A percentile compares a stretch with the other conserved stretches of the same genome.
phyloP scores from a whole-genome alignment of 2,113 vertebrate genomes.

The Pionites leucogaster region DNA sequence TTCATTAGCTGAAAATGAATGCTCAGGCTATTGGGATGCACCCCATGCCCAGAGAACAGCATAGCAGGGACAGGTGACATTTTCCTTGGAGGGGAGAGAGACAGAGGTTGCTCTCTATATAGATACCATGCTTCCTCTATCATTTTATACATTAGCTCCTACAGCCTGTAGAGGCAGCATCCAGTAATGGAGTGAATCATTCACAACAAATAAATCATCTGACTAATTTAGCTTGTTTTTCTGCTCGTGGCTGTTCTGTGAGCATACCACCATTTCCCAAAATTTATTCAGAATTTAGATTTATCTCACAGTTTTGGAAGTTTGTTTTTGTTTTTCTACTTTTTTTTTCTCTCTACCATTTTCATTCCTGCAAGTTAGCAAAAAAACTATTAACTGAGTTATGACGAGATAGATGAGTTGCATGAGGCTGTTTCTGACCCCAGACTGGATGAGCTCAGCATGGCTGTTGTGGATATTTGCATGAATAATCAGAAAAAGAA shows the following conservation, averaged over 20 bases:
- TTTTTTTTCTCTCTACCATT: not conserved
- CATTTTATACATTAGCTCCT: constrained; percentile 14
- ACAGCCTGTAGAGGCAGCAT: not conserved
- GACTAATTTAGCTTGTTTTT: constrained; percentile 52
- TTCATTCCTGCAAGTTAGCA: not conserved
- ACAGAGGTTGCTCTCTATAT: constrained; percentile 6
- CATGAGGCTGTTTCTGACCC: not conserved
- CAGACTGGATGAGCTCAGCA: not conserved
- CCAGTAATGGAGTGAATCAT: constrained; percentile 29
- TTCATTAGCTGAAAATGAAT: not conserved
- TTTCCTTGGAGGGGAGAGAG: constrained; percentile 26
- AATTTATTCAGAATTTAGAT: not conserved
- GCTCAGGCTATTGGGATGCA: not conserved
- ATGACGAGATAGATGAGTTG: not conserved
- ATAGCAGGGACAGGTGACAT: not conserved
- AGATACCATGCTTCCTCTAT: not conserved
- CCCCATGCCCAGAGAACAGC: not conserved
- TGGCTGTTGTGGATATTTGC: not conserved
- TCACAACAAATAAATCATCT: constrained; percentile 42
- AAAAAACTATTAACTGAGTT: not conserved
- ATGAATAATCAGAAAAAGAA: not conserved
- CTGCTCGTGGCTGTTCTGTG: not conserved
- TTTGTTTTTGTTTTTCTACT: not conserved
- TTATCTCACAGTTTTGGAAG: not conserved
- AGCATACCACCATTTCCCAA: not conserved